These are phyloP conservation scores for Copidosoma floridanum DNA, from an alignment of 1,140 invertebrate species.

Conservation along the genomic window DNA sequence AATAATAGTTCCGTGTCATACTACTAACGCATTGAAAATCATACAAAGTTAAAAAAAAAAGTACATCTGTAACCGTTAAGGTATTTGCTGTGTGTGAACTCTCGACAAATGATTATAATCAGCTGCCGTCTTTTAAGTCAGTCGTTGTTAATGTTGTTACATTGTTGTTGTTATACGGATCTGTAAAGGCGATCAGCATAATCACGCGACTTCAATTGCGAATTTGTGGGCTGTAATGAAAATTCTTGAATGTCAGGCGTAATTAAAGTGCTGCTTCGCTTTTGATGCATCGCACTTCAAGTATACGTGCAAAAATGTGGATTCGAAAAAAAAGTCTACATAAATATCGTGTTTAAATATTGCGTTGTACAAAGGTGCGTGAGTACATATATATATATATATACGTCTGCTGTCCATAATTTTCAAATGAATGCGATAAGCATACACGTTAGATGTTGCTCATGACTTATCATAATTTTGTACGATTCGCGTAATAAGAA, in stretches of 20 bases:
- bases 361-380: too few relatives aligned
- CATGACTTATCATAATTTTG: too few relatives aligned
- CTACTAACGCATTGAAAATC: not conserved
- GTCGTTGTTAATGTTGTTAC: conserved; percentile 26
- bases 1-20: not conserved
- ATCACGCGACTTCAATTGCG: too few relatives aligned
- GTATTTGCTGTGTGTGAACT: conserved; percentile 13
- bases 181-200: not conserved
- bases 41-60: too few relatives aligned
- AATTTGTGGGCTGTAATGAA: too few relatives aligned
- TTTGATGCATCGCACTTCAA: not conserved
- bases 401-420: too few relatives aligned
- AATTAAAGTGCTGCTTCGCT: not conserved
- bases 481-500: conserved; percentile 1
- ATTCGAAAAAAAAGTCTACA: too few relatives aligned
- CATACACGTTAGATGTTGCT: too few relatives aligned
- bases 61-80: conserved; percentile 15
- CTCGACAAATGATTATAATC: not conserved
- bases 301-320: too few relatives aligned
- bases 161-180: conserved; percentile 22
- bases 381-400: too few relatives aligned
- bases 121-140: conserved; percentile 21
- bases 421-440: too few relatives aligned
- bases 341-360: too few relatives aligned
- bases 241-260: not conserved